A percentile compares a stretch with the other conserved stretches of the same genome.
Evolutionary conservation across 2,113 vertebrate species (phyloP).

Genomic region (Bubalus kerabau): DNA sequence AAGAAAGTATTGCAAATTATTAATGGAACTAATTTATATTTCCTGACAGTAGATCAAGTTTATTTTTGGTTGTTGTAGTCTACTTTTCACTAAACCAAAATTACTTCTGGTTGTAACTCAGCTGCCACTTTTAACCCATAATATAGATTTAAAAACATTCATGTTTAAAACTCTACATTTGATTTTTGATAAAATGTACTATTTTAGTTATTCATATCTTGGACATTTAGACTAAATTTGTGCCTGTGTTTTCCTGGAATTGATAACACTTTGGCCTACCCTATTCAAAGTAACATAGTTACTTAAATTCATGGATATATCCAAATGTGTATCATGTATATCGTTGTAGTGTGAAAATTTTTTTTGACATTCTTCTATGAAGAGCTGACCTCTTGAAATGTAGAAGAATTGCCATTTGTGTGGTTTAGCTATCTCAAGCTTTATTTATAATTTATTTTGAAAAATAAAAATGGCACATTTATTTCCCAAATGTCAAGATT

Average conservation of each 20-base stretch:
- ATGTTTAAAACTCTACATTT: slow-evolving; percentile 51
- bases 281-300: slow-evolving; percentile 69
- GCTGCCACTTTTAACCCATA: slow-evolving; percentile 55
- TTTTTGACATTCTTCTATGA: slow-evolving; percentile 74
- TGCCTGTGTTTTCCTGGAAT: slow-evolving; percentile 71
- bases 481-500: slow-evolving; percentile 75
- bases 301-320: slow-evolving; percentile 60
- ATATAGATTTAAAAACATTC: slow-evolving; percentile 27
- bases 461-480: slow-evolving; percentile 62
- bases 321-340: slow-evolving; percentile 54
- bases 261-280: slow-evolving; percentile 57
- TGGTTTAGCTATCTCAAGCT: slow-evolving; percentile 71
- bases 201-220: slow-evolving; percentile 60
- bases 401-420: slow-evolving; percentile 71
- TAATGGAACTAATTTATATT: slow-evolving; percentile 66
- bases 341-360: slow-evolving; percentile 56
- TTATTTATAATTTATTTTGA: slow-evolving; percentile 78
- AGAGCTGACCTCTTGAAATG: slow-evolving; percentile 76
- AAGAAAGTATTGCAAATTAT: slow-evolving; percentile 72
- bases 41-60: slow-evolving; percentile 67
- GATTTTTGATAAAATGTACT: slow-evolving; percentile 46
- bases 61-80: slow-evolving; percentile 44
- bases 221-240: slow-evolving; percentile 74
- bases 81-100: slow-evolving; percentile 48
- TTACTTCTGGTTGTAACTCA: slow-evolving; percentile 55